Evolutionary conservation across 2,888 invertebrate genomes (phyloP).

Genomic region (Rhingia campestris): DNA sequence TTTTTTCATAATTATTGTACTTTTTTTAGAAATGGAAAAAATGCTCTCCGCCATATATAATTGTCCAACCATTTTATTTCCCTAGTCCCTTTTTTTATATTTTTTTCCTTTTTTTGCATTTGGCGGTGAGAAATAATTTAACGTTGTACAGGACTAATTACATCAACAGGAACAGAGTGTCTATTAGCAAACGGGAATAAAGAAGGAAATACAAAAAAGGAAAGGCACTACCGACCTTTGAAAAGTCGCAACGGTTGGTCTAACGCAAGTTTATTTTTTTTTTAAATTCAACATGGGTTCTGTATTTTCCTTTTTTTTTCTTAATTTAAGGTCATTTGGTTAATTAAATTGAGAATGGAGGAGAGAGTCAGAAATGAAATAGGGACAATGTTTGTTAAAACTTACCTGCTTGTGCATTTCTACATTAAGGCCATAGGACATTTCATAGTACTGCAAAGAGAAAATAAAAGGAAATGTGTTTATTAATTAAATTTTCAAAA

Average conservation of each 20-base stretch:
- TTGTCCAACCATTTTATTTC: constrained; percentile 31
- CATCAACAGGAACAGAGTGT: constrained; percentile 56
- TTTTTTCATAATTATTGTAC: constrained; percentile 13
- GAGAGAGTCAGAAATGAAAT: constrained; percentile 11
- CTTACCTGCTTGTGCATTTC: constrained; percentile 97
- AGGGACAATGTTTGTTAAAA: constrained; percentile 38
- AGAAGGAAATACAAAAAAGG: constrained; percentile 5
- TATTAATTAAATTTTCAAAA: constrained; percentile 24
- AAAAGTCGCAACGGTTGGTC: constrained; percentile 3
- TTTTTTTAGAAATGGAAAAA: background rate
- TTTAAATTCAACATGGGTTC: background rate
- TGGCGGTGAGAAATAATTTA: constrained; percentile 21
- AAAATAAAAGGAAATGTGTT: constrained; percentile 54
- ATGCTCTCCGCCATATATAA: constrained; percentile 33
- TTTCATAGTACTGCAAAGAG: constrained; percentile 93
- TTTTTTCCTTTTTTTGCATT: constrained; percentile 4
- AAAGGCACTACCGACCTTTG: constrained; percentile 22
- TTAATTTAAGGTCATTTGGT: constrained; percentile 59
- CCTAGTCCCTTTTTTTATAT: constrained; percentile 10
- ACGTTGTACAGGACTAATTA: constrained; percentile 51
- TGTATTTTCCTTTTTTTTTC: constrained; percentile 5
- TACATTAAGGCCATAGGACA: constrained; percentile 97
- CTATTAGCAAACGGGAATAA: constrained; percentile 36
- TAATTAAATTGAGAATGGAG: constrained; percentile 58
- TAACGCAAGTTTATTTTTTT: background rate